These are phyloP conservation scores for Prunella himalayana DNA, from an alignment of 2,113 vertebrate genomes.

Conservation along the genomic window DNA sequence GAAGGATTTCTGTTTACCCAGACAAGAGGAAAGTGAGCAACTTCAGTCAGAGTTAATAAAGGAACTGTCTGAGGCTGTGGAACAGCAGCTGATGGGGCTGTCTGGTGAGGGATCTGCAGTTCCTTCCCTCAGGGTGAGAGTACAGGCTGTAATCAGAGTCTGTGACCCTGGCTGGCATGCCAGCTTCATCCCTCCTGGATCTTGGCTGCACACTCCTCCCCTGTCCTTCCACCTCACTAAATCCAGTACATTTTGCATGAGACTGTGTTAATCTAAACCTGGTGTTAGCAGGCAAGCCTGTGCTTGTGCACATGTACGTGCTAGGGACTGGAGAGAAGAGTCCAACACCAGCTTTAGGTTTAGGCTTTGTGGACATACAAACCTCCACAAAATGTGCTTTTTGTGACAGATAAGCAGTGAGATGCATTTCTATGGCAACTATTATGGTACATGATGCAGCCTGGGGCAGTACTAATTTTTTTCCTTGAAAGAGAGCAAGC, in stretches of 20 bases:
- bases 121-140: background rate
- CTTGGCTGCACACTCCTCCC: background rate
- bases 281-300: background rate
- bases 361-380: background rate
- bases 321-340: background rate
- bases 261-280: background rate
- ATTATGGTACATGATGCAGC: background rate
- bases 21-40: background rate
- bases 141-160: background rate
- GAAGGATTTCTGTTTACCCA: background rate
- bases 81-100: background rate
- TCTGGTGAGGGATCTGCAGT: background rate
- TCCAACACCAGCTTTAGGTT: background rate
- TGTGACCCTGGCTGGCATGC: background rate
- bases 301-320: fast-evolving
- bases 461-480: background rate
- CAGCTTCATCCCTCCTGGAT: background rate
- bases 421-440: background rate
- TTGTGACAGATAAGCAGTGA: background rate
- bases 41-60: background rate
- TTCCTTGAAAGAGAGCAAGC: background rate
- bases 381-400: background rate
- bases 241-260: background rate
- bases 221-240: background rate
- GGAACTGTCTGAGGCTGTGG: background rate